Conservation (phyloP, 2,113 vertebrate species). For the Thymallus thymallus region DNA sequence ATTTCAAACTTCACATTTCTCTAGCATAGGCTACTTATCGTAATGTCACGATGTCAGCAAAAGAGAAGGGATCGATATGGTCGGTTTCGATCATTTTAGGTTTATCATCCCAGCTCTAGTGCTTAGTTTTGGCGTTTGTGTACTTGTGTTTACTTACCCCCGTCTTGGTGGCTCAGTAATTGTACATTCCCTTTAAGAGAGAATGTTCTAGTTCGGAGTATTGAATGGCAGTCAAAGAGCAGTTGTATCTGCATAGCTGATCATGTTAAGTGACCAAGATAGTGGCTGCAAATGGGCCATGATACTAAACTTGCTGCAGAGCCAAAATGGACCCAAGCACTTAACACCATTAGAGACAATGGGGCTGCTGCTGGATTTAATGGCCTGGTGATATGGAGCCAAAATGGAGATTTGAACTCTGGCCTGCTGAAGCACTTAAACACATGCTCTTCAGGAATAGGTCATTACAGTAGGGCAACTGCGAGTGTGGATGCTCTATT, state of each 20-base stretch:
- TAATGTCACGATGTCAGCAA: no score
- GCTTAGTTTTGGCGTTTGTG: no score
- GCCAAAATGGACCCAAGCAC: constrained; percentile 52
- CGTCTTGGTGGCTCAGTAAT: not conserved
- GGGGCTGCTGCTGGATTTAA: constrained; percentile 53
- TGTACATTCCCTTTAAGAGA: constrained; percentile 1
- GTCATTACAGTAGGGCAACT: constrained; percentile 48
- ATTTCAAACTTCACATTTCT: no score
- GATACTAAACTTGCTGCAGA: constrained; percentile 19
- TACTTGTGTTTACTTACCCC: not conserved
- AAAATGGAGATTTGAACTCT: constrained; percentile 52
- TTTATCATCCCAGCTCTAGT: not conserved
- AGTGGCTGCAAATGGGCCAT: constrained; percentile 45
- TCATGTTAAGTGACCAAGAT: constrained; percentile 46
- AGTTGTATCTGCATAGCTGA: constrained; percentile 47
- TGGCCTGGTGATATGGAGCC: constrained; percentile 36
- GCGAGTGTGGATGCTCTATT: constrained; percentile 37
- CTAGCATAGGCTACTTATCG: no score
- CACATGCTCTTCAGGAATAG: constrained; percentile 44
- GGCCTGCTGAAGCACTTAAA: constrained; percentile 49
- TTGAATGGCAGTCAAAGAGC: not conserved
- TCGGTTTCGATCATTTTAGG: no score
- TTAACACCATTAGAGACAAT: constrained; percentile 65
- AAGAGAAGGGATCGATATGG: no score
- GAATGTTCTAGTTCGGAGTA: not conserved